Evolutionary conservation across 2,113 vertebrate species (phyloP).

Genomic region (human): GRCh38 chr3:49521501-49522000

Average conservation of each 20-base stretch:
- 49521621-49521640: background rate
- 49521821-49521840: background rate
- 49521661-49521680: background rate
- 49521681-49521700: background rate
- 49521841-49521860: background rate
- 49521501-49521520: no score
- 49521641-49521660: background rate
- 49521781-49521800: background rate
- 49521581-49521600: background rate
- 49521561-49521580: background rate
- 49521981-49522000: no score
- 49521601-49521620: background rate
- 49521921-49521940: no score
- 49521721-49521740: background rate
- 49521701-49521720: background rate
- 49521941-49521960: no score
- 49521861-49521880: background rate
- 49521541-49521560: background rate
- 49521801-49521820: background rate
- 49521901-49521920: no score
- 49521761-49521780: background rate
- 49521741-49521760: background rate
- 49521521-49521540: background rate
- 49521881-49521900: background rate
- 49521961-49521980: no score